Evolutionary conservation across 2,797 vertebrate genomes (phyloP), one percentile per base, ranked within the genome.

Genomic region (Varecia variegata): DNA sequence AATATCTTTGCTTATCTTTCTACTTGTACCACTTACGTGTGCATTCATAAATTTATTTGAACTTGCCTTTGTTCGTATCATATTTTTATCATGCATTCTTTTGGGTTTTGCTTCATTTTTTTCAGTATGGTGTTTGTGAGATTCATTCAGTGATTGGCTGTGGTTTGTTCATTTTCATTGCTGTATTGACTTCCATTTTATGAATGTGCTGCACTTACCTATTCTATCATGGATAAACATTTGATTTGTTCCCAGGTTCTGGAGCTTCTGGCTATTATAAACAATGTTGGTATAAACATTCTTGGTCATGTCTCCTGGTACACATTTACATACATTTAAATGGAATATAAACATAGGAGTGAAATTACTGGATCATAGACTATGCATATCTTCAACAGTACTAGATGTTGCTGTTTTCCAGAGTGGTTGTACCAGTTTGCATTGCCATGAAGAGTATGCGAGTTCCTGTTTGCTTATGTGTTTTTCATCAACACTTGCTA

Each of bases 171-270:
- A 52, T 85, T 89, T 96, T 90, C 77, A 47, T 43, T 90, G 54
- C 4, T 74, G n/a, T 95, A 50, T 68, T 92, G 84, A 71, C 93
- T 84, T 96, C 68, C 27, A 77, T 96, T 93, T 89, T 94, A 40
- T 73, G 81, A 70, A 27, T 93, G 60, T 83, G 43, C 32, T 40
- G 50, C 27, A 84, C 30, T 95, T 86, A 77, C 8, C 25, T 89
- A 2, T 90, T 91, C 54, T 79, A 5, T 94, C 27, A 67, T 11
- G 58, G 40, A 30, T 71, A 54, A 73, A 50, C 20, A 92, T 84
- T 81, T 82, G 23, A 62, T 70, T 92, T 76, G n/a, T 81, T 93
- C 21, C 21, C 23, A 87, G 23, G 56, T 97, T 93, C 70, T 94
- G 73, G 54, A 95, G 56, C 32, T 82, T 79, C 43, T 73, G 40